Percentiles rank a stretch among this genome's conserved stretches.
Evolutionary conservation across 2,797 vertebrate genomes (phyloP).

Genomic region (Falco berigora): DNA sequence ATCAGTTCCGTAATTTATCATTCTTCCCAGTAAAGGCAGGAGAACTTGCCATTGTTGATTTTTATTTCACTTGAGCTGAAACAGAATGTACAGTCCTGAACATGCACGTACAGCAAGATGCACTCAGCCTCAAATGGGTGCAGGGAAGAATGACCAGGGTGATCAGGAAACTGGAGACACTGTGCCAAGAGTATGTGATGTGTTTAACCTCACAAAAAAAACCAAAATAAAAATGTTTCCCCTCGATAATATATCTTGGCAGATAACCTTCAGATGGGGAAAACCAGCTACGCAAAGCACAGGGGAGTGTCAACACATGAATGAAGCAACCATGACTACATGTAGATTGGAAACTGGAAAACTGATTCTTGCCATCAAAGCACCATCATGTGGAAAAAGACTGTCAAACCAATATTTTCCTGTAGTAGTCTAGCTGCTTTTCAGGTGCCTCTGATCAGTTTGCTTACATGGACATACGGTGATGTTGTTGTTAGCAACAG

Average conservation of each 20-base stretch:
- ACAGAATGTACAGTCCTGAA: rapidly evolving
- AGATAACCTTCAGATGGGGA: background rate
- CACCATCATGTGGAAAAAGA: background rate
- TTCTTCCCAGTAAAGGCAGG: background rate
- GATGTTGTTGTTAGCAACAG: background rate
- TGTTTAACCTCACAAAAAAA: background rate
- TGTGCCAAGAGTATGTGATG: background rate
- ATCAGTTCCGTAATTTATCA: background rate
- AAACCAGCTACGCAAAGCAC: background rate
- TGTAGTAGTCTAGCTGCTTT: background rate
- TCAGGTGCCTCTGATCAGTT: background rate
- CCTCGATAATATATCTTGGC: background rate
- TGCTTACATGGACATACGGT: background rate
- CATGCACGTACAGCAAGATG: background rate
- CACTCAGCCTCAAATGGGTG: rapidly evolving
- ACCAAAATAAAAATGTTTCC: background rate
- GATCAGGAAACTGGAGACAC: background rate
- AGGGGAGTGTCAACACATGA: background rate
- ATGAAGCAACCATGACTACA: background rate
- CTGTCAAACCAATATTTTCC: background rate
- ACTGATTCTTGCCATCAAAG: background rate
- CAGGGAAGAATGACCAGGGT: background rate
- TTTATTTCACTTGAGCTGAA: background rate
- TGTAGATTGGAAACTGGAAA: background rate
- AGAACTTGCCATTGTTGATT: background rate